Percentiles rank a stretch among this genome's conserved stretches.
Evolutionary conservation across 2,888 invertebrate genomes (phyloP).

Genomic region (Smittia aterrima): DNA sequence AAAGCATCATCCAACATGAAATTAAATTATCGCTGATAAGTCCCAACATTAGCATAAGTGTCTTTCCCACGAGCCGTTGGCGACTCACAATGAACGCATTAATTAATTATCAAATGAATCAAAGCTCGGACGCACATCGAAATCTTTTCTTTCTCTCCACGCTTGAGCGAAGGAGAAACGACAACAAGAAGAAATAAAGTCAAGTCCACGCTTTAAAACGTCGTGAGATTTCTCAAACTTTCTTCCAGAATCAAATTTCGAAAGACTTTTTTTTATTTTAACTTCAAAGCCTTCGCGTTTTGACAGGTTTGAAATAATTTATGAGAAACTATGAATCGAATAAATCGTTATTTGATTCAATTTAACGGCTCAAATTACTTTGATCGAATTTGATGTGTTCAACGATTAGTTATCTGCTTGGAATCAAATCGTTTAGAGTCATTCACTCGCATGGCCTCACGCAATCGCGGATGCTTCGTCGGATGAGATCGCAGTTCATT

Average conservation of each 20-base stretch:
- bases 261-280: no score
- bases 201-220: no score
- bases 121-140: neutral
- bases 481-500: neutral
- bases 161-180: no score
- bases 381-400: neutral
- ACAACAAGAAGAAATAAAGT: no score
- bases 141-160: no score
- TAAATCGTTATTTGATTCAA: no score
- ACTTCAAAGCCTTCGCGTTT: no score
- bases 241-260: no score
- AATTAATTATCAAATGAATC: slow-evolving; percentile 1
- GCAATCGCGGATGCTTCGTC: neutral
- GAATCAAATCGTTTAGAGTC: neutral
- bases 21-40: neutral
- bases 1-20: neutral
- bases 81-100: neutral
- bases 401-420: neutral
- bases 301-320: no score
- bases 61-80: neutral
- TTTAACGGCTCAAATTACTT: no score
- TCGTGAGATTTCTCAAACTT: no score
- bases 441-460: neutral
- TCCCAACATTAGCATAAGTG: neutral
- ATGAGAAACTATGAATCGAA: no score